Conservation (phyloP, 2,888 invertebrate genomes). For the Nomada flava region DNA sequence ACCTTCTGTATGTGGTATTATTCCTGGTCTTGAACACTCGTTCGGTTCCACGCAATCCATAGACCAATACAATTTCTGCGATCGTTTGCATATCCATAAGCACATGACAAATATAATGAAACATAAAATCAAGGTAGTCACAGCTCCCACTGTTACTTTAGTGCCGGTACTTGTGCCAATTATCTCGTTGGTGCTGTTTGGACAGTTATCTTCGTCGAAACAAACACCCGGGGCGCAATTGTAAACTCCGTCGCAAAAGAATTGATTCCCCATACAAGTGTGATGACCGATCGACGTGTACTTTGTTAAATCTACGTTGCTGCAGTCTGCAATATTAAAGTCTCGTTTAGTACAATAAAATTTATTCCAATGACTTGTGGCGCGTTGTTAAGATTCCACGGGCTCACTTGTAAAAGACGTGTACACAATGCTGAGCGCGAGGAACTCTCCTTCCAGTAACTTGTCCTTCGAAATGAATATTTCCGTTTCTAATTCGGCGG, state of each 20-base stretch:
- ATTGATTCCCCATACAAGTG: conserved; percentile 83
- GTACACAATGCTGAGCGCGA: conserved; percentile 84
- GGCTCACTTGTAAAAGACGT: conserved; percentile 84
- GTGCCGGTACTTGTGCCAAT: conserved; percentile 77
- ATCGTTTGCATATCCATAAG: conserved; percentile 84
- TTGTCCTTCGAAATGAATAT: conserved; percentile 82
- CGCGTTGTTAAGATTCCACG: not conserved
- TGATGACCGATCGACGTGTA: conserved; percentile 70
- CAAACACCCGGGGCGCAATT: conserved; percentile 85
- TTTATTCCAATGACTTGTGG: not conserved
- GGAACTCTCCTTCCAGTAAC: conserved; percentile 74
- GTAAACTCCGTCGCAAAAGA: conserved; percentile 83
- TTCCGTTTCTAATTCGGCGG: conserved; percentile 83
- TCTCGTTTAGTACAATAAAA: not conserved
- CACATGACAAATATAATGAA: conserved; percentile 85
- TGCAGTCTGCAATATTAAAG: conserved; percentile 72
- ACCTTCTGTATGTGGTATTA: conserved; percentile 70
- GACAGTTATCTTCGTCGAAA: conserved; percentile 84
- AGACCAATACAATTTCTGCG: conserved; percentile 85
- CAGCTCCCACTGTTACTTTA: conserved; percentile 85
- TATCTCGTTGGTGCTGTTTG: conserved; percentile 54
- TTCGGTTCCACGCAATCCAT: conserved; percentile 82
- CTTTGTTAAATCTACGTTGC: conserved; percentile 63
- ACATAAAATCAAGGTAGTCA: conserved; percentile 84
- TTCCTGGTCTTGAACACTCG: conserved; percentile 63